These are phyloP conservation scores for Rhogogaster chlorosoma DNA, from an alignment of 2,888 invertebrate genomes.

Conservation along the genomic window DNA sequence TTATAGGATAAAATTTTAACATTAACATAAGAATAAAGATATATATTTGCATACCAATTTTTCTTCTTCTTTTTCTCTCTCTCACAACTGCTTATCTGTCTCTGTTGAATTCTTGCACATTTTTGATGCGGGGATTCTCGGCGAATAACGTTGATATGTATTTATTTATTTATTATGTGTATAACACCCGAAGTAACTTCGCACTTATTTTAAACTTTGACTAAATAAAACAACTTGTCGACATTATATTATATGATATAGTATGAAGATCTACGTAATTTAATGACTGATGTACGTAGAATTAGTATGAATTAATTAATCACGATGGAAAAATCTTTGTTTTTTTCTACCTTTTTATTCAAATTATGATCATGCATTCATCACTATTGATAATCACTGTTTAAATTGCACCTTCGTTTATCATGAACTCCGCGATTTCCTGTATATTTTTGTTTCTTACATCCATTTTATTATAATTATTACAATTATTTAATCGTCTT, in stretches of 20 bases:
- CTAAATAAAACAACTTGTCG: neutral
- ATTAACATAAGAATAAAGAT: neutral
- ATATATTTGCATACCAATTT: neutral
- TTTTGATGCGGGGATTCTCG: neutral
- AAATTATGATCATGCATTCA: neutral
- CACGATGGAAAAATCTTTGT: neutral
- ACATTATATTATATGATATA: neutral
- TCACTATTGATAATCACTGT: neutral
- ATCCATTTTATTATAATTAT: neutral
- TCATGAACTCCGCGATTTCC: neutral
- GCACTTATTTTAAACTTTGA: neutral
- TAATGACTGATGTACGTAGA: neutral
- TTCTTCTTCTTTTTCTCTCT: neutral
- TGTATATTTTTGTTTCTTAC: no score
- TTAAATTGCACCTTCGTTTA: slow-evolving; percentile 3
- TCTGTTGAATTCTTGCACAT: neutral
- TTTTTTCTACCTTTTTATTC: neutral
- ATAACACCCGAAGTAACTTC: neutral
- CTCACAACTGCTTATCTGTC: neutral
- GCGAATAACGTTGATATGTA: neutral
- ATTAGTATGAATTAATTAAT: neutral
- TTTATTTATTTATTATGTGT: neutral
- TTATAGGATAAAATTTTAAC: no score
- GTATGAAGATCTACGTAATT: neutral
- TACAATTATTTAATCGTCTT: neutral